Base-by-base conservation (phyloP, 2,888 invertebrate genomes). In the Psococerastis gibbosa region DNA sequence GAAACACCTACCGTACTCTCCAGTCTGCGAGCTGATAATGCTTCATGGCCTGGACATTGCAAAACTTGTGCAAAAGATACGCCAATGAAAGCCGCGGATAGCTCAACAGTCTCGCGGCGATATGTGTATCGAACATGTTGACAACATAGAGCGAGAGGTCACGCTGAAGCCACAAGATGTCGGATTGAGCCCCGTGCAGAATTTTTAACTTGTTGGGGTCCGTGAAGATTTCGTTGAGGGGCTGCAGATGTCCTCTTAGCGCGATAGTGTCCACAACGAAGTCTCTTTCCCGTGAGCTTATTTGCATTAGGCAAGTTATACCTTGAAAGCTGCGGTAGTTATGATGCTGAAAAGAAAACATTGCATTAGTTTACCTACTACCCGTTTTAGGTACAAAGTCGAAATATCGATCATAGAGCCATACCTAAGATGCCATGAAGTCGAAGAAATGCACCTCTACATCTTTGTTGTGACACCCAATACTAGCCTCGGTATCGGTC, bases 81-180 rank as follows among this genome's bases (percentile, higher is more conserved):
- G 84, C 78, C 42, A 88, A 64, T 3, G 89, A 87, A 2, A 79
- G 65, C 13, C 75, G 71, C 0, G 75, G 65, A 48, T 81, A 67
- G 18, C 72, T 70, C 1, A 97, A 66, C 2, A 73, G 66, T 50
- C 78, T 73, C 0, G 88, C 78, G 0, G 94, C 95, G 57, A 82
- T 78, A 56, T 87, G 76, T 0, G 97, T 98, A 60, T 98, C 98
- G 59, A 98, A 95, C 76, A 98, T 73, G 51, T 95, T 94, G 1
- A 98, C 94, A 2, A 98, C 64, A 58, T 98, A 98, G 2, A 98
- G 58, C 0, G 91, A 84, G 45, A 97, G 75, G 67, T 99, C 98
- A 13, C 91, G 69, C 60, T 98, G 98, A 22, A 98, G 64, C 97
- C 98, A 98, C 23, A 75, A 65, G 15, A 98, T 69, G 57, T 98